Percentiles rank a stretch among this genome's conserved stretches.
Evolutionary conservation across 1,140 invertebrate species (phyloP).

Genomic region (Paraescarpia echinospica): DNA sequence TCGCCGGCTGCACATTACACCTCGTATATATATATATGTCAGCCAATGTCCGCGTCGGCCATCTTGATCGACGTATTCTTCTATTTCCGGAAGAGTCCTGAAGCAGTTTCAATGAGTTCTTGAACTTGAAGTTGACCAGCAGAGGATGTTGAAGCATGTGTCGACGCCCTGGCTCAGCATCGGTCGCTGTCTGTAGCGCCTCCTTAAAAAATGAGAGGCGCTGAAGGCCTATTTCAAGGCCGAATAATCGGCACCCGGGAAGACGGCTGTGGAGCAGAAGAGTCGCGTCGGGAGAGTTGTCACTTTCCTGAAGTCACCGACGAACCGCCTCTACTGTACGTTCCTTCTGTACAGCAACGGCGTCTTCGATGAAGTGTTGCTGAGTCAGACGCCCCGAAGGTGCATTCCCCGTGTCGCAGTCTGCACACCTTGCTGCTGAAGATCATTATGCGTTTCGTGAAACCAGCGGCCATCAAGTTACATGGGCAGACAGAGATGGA

Average conservation of each 20-base stretch:
- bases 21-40: conserved; percentile 30
- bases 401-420: background rate
- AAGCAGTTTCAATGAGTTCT: conserved; percentile 25
- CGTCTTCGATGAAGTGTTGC: background rate
- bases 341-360: background rate
- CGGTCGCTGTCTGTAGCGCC: conserved; percentile 25
- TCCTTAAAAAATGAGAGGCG: conserved; percentile 31
- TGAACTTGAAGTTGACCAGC: conserved; percentile 27
- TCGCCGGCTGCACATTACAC: conserved; percentile 32
- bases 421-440: too few species aligned
- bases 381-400: background rate
- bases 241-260: background rate
- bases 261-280: background rate
- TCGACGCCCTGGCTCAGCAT: conserved; percentile 35
- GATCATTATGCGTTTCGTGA: too few species aligned
- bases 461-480: background rate
- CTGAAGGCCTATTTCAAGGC: conserved; percentile 26
- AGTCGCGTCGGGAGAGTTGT: background rate
- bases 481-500: background rate
- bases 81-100: conserved; percentile 34
- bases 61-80: conserved; percentile 35
- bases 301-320: too few species aligned
- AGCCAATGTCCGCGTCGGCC: conserved; percentile 19
- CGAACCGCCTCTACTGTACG: conserved; percentile 12
- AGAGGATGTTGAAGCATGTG: conserved; percentile 36